Evolutionary conservation across 2,888 invertebrate species (phyloP).

Genomic region (Macroteleia sp.): DNA sequence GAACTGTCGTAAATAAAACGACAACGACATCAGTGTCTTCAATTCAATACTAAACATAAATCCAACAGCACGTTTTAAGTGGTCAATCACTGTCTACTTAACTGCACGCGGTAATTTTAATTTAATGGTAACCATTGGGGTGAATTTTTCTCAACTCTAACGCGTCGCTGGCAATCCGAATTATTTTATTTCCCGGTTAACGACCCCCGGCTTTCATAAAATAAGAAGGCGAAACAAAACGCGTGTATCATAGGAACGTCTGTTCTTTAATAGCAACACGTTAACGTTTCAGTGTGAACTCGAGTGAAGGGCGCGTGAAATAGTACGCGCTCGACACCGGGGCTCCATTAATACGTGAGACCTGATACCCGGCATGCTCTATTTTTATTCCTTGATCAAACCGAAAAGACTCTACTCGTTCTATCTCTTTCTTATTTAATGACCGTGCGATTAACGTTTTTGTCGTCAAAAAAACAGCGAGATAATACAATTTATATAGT

Average conservation of each 20-base stretch:
- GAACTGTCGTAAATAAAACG: too few species aligned
- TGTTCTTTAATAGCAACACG: constrained; percentile 48
- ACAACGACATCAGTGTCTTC: too few species aligned
- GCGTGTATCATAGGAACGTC: constrained; percentile 54
- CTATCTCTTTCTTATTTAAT: too few species aligned
- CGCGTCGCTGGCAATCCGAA: constrained; percentile 21
- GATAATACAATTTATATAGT: too few species aligned
- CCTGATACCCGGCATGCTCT: constrained; percentile 40
- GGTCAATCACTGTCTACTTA: constrained; percentile 21
- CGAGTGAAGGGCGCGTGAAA: constrained; percentile 46
- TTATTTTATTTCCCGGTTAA: constrained; percentile 48
- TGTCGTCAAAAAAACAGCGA: too few species aligned
- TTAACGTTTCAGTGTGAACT: constrained; percentile 43
- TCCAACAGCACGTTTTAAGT: too few species aligned
- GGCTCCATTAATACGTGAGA: constrained; percentile 53
- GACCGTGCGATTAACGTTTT: too few species aligned
- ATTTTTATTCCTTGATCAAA: constrained; percentile 53
- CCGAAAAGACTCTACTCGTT: too few species aligned
- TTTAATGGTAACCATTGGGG: not conserved
- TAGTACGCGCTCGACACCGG: constrained; percentile 40
- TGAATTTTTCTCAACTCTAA: not conserved
- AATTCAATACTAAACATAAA: too few species aligned
- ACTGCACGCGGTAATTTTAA: not conserved
- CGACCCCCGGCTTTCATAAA: constrained; percentile 29
- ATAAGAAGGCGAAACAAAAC: constrained; percentile 40